Evolutionary conservation across 2,113 vertebrate genomes (phyloP), one percentile per base, ranked within the genome.

Genomic region (Larimichthys polyactis): DNA sequence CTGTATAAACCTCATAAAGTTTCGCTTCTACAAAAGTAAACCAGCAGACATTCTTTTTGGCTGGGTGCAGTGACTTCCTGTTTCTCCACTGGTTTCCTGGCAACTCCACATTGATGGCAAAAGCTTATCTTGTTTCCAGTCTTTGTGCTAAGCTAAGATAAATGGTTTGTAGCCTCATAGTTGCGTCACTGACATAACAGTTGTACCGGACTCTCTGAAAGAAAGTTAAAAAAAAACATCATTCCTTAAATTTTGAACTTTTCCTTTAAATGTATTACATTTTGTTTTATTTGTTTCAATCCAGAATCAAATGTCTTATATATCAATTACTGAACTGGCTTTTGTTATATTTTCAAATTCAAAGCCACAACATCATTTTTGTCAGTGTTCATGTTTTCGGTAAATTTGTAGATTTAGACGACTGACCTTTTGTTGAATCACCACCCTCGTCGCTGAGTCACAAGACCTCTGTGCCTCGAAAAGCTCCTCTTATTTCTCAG

Each of bases 401-500:
- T 17, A 44, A 65, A 70, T 74, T 51, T 43, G n/a, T 52, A 19
- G 51, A 29, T 20, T 67, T 49, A 9, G 7, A 44, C 65, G 24
- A 29, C 16, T 40, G 63, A 71, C 32, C 64, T 60, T 75, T 55
- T 71, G 60, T 54, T 43, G 36, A 81, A 52, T 82, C 70, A 60
- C 64, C 0, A 14, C 49, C 64, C 58, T 54, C 49, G 48, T 36
- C n/a, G 10, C 74, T 85, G 65, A 87, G 73, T 89, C 90, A 91
- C 72, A 78, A 84, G 85, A 90, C 79, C 68, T 66, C 9, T 43
- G 17, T 11, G 43, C 76, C 64, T 85, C 79, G 75, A 67, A 78
- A 63, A 65, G 75, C 72, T 79, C 3, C 66, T 88, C 62, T 86
- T 52, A 71, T 82, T 14, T 49, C 49, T 32, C 62, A 82, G 68